Base-by-base conservation (phyloP, 2,113 vertebrate genomes). In the Zootoca vivipara region DNA sequence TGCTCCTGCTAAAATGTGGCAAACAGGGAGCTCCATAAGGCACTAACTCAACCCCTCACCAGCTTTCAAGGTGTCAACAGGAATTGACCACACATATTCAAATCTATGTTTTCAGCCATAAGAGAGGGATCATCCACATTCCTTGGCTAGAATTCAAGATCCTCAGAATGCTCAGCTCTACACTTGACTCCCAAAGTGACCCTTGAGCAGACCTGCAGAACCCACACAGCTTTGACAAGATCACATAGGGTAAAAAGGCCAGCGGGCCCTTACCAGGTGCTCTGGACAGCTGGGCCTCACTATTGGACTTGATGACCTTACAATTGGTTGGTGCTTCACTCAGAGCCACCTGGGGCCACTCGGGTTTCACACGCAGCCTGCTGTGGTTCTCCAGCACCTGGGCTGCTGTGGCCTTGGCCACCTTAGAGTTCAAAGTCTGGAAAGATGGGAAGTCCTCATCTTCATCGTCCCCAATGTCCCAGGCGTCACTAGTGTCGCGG, bases 401-500 rank as follows among this genome's bases (percentile, higher is more conserved):
- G 28, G 89, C 95, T 18, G 97, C 96, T 0, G 96, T 93, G 67
- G 96, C 96, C 85, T 91, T 94, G 62, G 94, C 94, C 89, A 96
- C 96, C 90, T 97, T 96, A 81, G 97, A 97, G 91, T 95, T 96
- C 91, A 97, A 92, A 82, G 95, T 95, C 83, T 96, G 96, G 83
- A 95, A 95, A 92, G 96, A 89, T 52, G 95, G 96, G 90, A 96
- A 91, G 78, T 97, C 95, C 72, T 98, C 97, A 10, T 98, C 98
- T 92, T 99, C 98, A 1, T 98, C 98, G 35, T 99, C 98, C 0
- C 98, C 98, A 2, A 99, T 98, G 94, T 99, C 98, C 99, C 98
- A 99, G 40, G 98, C 98, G 22, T 99, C 99, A 40, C 98, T 99
- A 92, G 98, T 99, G 92, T 98, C 98, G 78, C 97, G 97, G 35